Evolutionary conservation across 2,113 vertebrate genomes (phyloP).

Genomic region (Bujurquina vittata): DNA sequence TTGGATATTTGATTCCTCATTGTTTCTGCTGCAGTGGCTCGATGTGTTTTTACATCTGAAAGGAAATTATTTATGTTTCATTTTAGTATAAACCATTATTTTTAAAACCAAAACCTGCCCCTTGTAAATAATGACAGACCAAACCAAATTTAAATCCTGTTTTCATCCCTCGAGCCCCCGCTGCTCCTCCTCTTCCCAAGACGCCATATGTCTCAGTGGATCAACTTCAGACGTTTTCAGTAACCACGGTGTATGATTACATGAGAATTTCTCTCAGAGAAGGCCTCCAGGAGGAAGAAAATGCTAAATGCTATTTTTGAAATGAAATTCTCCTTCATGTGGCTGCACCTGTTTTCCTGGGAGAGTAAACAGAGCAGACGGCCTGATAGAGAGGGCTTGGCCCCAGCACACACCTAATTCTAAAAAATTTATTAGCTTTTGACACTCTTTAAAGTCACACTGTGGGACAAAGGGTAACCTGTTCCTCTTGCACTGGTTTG

Average conservation of each 20-base stretch:
- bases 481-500: slow-evolving; percentile 78
- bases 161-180: slow-evolving; percentile 51
- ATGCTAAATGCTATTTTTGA: slow-evolving; percentile 94
- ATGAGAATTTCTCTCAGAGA: slow-evolving; percentile 85
- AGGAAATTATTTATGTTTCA: background rate
- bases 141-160: slow-evolving; percentile 65
- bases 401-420: slow-evolving; percentile 92
- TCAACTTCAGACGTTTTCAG: slow-evolving; percentile 81
- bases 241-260: slow-evolving; percentile 81
- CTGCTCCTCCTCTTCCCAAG: slow-evolving; percentile 66
- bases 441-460: slow-evolving; percentile 80
- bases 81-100: background rate
- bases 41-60: background rate
- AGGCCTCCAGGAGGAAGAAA: slow-evolving; percentile 88
- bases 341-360: slow-evolving; percentile 94
- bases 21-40: background rate
- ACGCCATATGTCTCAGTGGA: slow-evolving; percentile 82
- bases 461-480: slow-evolving; percentile 89
- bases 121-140: slow-evolving; percentile 64
- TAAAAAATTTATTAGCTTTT: slow-evolving; percentile 99
- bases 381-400: slow-evolving; percentile 87
- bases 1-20: slow-evolving; percentile 7
- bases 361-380: slow-evolving; percentile 94
- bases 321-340: slow-evolving; percentile 97
- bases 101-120: slow-evolving; percentile 25